Base-by-base conservation (phyloP, 2,888 invertebrate genomes). In the Drosophila niveifrons region DNA sequence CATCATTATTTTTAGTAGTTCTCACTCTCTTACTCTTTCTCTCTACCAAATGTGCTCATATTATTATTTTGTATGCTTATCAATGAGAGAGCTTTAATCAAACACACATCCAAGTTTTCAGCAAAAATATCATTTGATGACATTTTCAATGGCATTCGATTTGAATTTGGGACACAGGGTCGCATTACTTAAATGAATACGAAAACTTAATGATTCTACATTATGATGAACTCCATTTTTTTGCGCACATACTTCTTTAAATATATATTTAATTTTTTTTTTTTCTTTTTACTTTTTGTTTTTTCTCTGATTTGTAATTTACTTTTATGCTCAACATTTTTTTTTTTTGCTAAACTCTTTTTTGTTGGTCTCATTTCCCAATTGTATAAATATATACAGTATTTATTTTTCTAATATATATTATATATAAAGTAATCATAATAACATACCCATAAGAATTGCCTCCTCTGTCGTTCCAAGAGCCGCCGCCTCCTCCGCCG, bases 381-480 rank as follows among this genome's bases (percentile, higher is more conserved):
- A 46, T 63, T 31, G 11, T 56, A 64, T 17, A 61, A 28, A 28
- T 52, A 62, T 18, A 18, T 44, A 28, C 46, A 29, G 34, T 46
- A 18, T 15, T 66, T 13, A 41, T 2, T 3, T 41, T 50, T 55
- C 23, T 23, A 23, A 11, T 36, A 36, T 36, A 36, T 36, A 36
- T 3, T 11, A 36, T 11, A 36, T 36, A 15, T 46, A 29, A 17
- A 7, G 11, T 39, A 52, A 53, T 55, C 43, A 62, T 80, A 72
- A 73, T 85, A 82, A 91, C 92, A 88, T 91, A 92, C 92, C 92
- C 91, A 78, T 91, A 91, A 11, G 90, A 90, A 41, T 88, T 87
- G 65, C 90, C 74, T 58, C 89, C 75, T 67, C 91, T 75, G 61
- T 90, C 88, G 57, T 82, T 78, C 73, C 91, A 82, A 4, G 90